Conservation (phyloP, 2,888 invertebrate species). For the Drosophila affinis region DNA sequence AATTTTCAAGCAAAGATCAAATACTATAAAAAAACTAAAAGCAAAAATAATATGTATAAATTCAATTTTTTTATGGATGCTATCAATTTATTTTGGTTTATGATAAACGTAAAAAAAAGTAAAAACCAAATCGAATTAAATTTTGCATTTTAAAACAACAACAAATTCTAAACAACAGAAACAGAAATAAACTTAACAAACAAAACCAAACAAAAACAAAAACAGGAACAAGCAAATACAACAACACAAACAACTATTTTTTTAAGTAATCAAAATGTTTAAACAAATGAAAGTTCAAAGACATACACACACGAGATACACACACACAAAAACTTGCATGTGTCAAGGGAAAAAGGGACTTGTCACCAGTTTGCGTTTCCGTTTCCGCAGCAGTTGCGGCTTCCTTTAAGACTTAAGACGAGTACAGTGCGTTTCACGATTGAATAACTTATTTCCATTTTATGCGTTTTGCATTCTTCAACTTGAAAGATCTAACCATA, state of each 20-base stretch:
- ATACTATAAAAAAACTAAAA: constrained; percentile 26
- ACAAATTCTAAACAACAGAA: constrained; percentile 41
- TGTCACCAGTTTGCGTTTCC: constrained; percentile 31
- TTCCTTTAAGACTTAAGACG: constrained; percentile 10
- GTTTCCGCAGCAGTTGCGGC: constrained; percentile 22
- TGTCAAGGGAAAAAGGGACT: constrained; percentile 13
- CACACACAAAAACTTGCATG: constrained; percentile 27
- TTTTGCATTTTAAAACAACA: constrained; percentile 57
- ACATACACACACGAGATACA: constrained; percentile 8
- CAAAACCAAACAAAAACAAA: neutral
- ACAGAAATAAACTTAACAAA: constrained; percentile 48
- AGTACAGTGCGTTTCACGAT: constrained; percentile 5
- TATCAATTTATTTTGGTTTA: constrained; percentile 57
- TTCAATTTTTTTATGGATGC: constrained; percentile 64
- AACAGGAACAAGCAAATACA: constrained; percentile 14
- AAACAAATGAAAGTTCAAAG: constrained; percentile 14
- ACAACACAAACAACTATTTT: constrained; percentile 38
- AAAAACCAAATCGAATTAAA: constrained; percentile 32
- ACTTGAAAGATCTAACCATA: neutral
- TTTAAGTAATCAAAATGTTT: constrained; percentile 12
- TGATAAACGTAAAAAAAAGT: constrained; percentile 40
- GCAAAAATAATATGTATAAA: constrained; percentile 33
- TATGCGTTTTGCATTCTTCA: neutral
- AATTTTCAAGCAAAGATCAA: constrained; percentile 20
- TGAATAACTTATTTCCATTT: neutral